Evolutionary conservation across 2,113 vertebrate species (phyloP).

Genomic region (Scopus umbretta): DNA sequence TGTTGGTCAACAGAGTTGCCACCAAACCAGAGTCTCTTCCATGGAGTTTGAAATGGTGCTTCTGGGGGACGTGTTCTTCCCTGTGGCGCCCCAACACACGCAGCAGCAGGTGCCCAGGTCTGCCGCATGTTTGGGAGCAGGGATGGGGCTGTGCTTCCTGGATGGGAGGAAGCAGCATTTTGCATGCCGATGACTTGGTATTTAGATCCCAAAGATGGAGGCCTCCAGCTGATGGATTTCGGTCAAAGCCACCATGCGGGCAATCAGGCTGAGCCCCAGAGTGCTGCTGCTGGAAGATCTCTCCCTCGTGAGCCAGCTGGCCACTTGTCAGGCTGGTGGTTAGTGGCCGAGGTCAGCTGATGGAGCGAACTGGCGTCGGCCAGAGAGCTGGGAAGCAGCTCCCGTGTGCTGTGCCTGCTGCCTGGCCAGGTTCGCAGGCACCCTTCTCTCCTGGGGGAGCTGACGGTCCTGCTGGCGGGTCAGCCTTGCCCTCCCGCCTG

Average conservation of each 20-base stretch:
- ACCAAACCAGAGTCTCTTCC: neutral
- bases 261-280: neutral
- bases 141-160: neutral
- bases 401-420: neutral
- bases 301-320: neutral
- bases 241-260: neutral
- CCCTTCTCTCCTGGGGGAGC: neutral
- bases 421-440: neutral
- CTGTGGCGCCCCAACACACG: fast-evolving
- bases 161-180: neutral
- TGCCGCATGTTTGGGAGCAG: neutral
- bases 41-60: neutral
- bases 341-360: neutral
- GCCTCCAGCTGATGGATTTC: neutral
- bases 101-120: neutral
- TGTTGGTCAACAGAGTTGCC: neutral
- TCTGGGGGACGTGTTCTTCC: neutral
- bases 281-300: neutral
- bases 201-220: neutral
- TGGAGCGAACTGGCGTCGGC: neutral
- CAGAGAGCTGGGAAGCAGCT: neutral
- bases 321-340: neutral
- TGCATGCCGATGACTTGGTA: neutral
- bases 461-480: neutral
- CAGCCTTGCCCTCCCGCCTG: neutral